A percentile compares a stretch with the other conserved stretches of the same genome.
Evolutionary conservation across 2,888 invertebrate genomes (phyloP).

Genomic region (Ophioninae sp.): DNA sequence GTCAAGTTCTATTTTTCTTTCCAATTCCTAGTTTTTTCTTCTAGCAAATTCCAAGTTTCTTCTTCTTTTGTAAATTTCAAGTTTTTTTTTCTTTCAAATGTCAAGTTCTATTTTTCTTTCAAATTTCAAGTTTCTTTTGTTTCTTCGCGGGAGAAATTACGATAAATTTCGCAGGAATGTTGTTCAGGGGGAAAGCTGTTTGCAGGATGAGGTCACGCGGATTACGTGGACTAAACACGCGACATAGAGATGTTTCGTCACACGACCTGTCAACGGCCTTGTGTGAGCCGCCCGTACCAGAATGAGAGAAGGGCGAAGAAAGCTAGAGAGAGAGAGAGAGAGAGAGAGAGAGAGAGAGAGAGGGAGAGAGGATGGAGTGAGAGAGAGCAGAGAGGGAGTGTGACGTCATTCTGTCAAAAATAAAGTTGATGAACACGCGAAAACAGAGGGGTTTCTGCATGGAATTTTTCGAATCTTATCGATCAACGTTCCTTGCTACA

Average conservation of each 20-base stretch:
- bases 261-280: constrained; percentile 70
- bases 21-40: not conserved
- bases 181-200: constrained; percentile 29
- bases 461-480: constrained; percentile 48
- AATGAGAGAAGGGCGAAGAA: constrained; percentile 43
- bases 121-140: not conserved
- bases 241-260: constrained; percentile 67
- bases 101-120: not conserved
- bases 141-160: not conserved
- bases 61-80: not conserved
- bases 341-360: constrained; percentile 34
- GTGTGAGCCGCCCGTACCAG: constrained; percentile 59
- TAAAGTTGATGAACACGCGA: constrained; percentile 70
- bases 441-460: constrained; percentile 40
- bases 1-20: no score
- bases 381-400: constrained; percentile 53
- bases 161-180: not conserved
- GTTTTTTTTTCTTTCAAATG: not conserved
- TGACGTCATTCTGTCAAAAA: constrained; percentile 74
- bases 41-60: not conserved
- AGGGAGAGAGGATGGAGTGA: constrained; percentile 36
- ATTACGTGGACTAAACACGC: constrained; percentile 61
- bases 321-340: constrained; percentile 28
- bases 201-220: constrained; percentile 60
- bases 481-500: constrained; percentile 12